These are phyloP conservation scores for Symphodus melops DNA, from an alignment of 2,113 vertebrate species.

Conservation along the genomic window DNA sequence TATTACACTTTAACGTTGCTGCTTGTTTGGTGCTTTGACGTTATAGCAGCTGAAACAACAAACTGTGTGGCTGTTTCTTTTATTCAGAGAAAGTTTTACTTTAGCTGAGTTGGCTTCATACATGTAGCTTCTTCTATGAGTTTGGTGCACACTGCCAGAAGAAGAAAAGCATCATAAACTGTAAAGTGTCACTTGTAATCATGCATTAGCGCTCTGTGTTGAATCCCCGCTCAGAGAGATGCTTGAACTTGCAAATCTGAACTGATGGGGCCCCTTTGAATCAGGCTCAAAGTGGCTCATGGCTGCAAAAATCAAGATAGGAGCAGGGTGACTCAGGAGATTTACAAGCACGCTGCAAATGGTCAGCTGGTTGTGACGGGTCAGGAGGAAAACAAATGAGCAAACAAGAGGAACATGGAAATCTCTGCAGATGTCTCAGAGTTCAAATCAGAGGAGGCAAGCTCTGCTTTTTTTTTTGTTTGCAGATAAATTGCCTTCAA, in stretches of 20 bases:
- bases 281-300: slow-evolving; percentile 9
- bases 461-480: slow-evolving; percentile 18
- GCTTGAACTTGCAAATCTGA: slow-evolving; percentile 1
- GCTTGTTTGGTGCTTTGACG: too few relatives aligned
- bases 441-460: slow-evolving; percentile 12
- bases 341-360: not conserved
- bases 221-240: not conserved
- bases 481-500: slow-evolving; percentile 43
- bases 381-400: not conserved
- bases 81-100: not conserved
- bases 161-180: not conserved
- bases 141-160: not conserved
- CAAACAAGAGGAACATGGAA: not conserved
- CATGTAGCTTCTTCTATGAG: not conserved
- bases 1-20: not conserved
- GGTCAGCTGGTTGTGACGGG: not conserved
- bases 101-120: not conserved
- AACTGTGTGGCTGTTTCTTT: not conserved
- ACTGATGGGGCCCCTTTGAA: slow-evolving; percentile 27
- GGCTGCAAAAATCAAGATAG: not conserved
- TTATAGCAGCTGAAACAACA: too few relatives aligned
- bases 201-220: not conserved
- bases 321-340: not conserved
- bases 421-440: slow-evolving; percentile 10
- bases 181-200: not conserved